These are phyloP conservation scores for Clarias platycephalus DNA, from an alignment of 2,797 vertebrate genomes.

Conservation along the genomic window DNA sequence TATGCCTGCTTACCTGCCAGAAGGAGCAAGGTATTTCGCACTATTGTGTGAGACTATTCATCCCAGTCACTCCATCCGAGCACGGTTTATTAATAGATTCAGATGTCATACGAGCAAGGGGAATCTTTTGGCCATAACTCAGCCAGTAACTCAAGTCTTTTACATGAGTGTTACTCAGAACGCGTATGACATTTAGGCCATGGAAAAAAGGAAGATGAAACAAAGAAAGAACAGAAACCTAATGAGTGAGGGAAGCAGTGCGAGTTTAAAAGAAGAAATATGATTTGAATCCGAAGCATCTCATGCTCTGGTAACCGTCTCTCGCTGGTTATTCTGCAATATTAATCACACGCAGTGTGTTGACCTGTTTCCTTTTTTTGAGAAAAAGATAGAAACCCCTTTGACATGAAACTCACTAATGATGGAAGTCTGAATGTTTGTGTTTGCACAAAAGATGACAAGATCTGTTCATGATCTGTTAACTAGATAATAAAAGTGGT, in stretches of 20 bases:
- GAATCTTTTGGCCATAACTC: background rate
- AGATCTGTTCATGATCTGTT: background rate
- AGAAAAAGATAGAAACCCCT: background rate
- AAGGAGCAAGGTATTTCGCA: slow-evolving; percentile 34
- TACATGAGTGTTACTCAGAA: background rate
- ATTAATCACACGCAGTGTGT: background rate
- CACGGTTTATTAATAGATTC: slow-evolving; percentile 25
- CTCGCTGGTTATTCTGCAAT: background rate
- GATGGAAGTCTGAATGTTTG: no score
- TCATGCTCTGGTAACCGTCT: background rate
- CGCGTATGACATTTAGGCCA: slow-evolving; percentile 8
- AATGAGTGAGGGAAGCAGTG: slow-evolving; percentile 1
- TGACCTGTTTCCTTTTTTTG: background rate
- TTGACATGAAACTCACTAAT: background rate
- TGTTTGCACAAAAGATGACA: background rate
- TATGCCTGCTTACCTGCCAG: slow-evolving; percentile 35
- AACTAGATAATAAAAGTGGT: no score
- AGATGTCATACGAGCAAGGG: background rate
- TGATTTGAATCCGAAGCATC: slow-evolving; percentile 13
- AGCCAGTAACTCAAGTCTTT: background rate
- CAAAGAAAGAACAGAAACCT: background rate
- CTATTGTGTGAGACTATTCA: slow-evolving; percentile 39
- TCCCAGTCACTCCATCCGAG: slow-evolving; percentile 1
- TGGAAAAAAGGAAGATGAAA: background rate
- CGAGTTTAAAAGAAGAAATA: background rate